These are phyloP conservation scores for Lepilemur ruficaudatus DNA, from an alignment of 2,797 vertebrate genomes.

Conservation along the genomic window DNA sequence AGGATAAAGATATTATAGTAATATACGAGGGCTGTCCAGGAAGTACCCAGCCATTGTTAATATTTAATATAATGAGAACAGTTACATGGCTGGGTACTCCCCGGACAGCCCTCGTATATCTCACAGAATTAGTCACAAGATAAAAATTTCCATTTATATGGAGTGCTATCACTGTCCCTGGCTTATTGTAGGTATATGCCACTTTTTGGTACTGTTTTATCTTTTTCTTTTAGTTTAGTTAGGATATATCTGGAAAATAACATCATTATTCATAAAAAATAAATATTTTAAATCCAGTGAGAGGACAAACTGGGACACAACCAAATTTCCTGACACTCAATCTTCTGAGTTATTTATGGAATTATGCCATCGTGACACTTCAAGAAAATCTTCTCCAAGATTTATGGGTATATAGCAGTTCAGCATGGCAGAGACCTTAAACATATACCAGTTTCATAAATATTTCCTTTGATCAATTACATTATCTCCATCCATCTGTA, in stretches of 20 bases:
- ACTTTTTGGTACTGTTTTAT: neutral
- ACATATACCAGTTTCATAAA: neutral
- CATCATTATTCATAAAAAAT: slow-evolving; percentile 9
- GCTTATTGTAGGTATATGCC: neutral
- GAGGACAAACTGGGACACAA: neutral
- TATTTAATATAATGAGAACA: no score
- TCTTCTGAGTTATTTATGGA: neutral
- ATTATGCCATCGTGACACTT: neutral
- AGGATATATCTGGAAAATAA: neutral
- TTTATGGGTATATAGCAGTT: neutral
- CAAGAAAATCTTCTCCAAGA: neutral
- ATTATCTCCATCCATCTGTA: neutral
- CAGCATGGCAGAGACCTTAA: neutral
- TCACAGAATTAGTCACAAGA: neutral
- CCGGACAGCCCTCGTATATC: no score
- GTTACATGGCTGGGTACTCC: no score
- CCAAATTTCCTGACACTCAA: neutral
- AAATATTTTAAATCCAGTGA: slow-evolving; percentile 11
- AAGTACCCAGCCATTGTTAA: no score
- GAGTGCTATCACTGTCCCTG: neutral
- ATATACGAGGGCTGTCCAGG: no score
- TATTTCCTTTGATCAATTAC: neutral
- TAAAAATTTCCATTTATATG: neutral
- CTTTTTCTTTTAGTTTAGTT: neutral
- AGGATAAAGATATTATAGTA: neutral